phyloP scores from a whole-genome alignment of 1,140 invertebrate species.

The Megalonaias nervosa region DNA sequence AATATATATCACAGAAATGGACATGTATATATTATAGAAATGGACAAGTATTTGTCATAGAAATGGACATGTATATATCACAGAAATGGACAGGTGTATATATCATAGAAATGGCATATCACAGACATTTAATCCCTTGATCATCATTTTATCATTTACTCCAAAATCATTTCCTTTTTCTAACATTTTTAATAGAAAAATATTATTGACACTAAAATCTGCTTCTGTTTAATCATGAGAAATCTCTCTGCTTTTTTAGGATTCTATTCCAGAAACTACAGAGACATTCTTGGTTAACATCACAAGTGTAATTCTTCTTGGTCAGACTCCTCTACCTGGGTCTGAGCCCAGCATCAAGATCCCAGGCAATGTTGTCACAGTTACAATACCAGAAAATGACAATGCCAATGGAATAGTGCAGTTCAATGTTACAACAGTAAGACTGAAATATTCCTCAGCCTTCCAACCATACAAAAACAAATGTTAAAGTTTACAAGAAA shows the following conservation, averaged over 20 bases:
- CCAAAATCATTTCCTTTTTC: neutral
- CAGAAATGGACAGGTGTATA: no score
- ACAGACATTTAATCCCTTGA: neutral
- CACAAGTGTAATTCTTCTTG: constrained; percentile 54
- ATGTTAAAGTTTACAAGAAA: no score
- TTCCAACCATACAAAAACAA: no score
- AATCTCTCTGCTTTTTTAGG: constrained; percentile 38
- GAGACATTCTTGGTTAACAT: constrained; percentile 67
- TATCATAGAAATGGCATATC: neutral
- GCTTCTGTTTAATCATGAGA: neutral
- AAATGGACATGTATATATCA: no score
- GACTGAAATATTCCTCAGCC: constrained; percentile 12
- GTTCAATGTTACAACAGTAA: constrained; percentile 65
- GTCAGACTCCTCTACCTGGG: constrained; percentile 25
- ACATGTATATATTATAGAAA: no score
- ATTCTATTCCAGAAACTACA: constrained; percentile 59
- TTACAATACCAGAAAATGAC: constrained; percentile 67
- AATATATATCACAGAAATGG: neutral
- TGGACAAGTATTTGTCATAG: no score
- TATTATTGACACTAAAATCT: neutral
- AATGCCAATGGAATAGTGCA: constrained; percentile 65
- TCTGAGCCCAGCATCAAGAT: constrained; percentile 59
- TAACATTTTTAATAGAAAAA: no score
- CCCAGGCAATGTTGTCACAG: constrained; percentile 51
- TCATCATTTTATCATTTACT: constrained; percentile 1